Percentiles rank a stretch among this genome's conserved stretches.
phyloP scores from a whole-genome alignment of 1,140 invertebrate genomes.

The Drosophila lowei region DNA sequence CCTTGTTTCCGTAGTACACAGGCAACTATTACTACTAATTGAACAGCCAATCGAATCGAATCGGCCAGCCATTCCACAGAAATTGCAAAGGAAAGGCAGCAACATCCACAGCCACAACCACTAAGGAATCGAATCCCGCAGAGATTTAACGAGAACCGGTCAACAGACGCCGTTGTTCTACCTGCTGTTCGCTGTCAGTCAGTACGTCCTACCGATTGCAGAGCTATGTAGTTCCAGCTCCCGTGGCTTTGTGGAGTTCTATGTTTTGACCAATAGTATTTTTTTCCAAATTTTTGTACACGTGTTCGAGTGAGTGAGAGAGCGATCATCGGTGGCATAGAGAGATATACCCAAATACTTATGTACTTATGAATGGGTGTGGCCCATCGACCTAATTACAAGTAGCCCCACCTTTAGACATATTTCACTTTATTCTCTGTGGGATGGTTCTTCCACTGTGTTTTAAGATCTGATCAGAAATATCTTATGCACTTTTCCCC shows the following conservation, averaged over 20 bases:
- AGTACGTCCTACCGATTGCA: conserved; percentile 20
- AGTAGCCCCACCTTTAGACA: too few relatives aligned
- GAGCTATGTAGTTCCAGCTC: too few relatives aligned
- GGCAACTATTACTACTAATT: conserved; percentile 12
- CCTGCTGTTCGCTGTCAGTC: conserved; percentile 46
- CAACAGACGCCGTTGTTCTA: conserved; percentile 14
- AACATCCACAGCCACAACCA: not conserved
- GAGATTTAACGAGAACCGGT: not conserved
- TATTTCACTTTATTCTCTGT: conserved; percentile 11
- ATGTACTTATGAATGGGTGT: conserved; percentile 37
- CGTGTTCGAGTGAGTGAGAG: conserved; percentile 13
- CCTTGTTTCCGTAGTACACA: conserved; percentile 82
- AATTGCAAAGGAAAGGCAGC: not conserved
- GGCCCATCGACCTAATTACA: conserved; percentile 41
- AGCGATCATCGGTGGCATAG: not conserved
- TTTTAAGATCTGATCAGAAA: not conserved
- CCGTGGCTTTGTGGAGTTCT: too few relatives aligned
- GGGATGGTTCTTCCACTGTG: not conserved
- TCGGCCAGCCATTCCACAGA: too few relatives aligned
- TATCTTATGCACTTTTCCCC: too few relatives aligned
- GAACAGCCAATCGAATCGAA: too few relatives aligned
- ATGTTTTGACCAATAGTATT: too few relatives aligned
- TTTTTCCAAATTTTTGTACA: conserved; percentile 5
- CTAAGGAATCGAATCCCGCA: too few relatives aligned
- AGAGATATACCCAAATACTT: not conserved